Evolutionary conservation across 2,888 invertebrate genomes (phyloP), one percentile per base, ranked within the genome.

Genomic region (Copidosoma aretas): DNA sequence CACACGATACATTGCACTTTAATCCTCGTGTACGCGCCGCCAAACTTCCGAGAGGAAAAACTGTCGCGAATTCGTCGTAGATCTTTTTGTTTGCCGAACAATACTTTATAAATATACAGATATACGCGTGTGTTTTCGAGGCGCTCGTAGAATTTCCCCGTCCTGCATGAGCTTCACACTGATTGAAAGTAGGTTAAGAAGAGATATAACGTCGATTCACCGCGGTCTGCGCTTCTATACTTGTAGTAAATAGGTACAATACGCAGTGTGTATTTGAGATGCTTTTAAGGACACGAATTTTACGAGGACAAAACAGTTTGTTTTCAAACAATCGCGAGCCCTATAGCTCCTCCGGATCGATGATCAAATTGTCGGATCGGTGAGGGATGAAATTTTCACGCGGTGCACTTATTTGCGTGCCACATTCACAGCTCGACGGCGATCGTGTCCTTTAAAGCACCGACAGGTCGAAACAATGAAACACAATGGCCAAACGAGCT

Each of bases 141-240:
- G 22, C 25, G 41, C 39, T 22, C 56, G 56, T 25, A 25, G n/a
- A 32, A 25, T 25, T 25, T 56, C 39, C 4, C 32, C 49, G 25
- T 25, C 24, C 24, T 25, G 49, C 49, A 10, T 53, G 51, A 49
- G 41, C 43, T 41, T 32, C 39, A 46, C 60, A 51, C 60, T 65
- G 65, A 65, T 61, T 65, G 61, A 58, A 69, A 65, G 58, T 69
- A 54, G 69, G 59, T 69, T 69, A 66, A 66, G 62, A 57, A 58
- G 62, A 65, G 58, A 57, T 52, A 51, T 32, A 67, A n/a, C 53
- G 22, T 52, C 43, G 4, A 32, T 32, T 3, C 32, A 8, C 32
- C n/a, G n/a, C n/a, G n/a, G n/a, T n/a, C n/a, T n/a, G n/a, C n/a
- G n/a, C n/a, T n/a, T n/a, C n/a, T n/a, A n/a, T n/a, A n/a, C n/a